Conservation (phyloP, 2,113 vertebrate genomes). For the Oceanites oceanicus region DNA sequence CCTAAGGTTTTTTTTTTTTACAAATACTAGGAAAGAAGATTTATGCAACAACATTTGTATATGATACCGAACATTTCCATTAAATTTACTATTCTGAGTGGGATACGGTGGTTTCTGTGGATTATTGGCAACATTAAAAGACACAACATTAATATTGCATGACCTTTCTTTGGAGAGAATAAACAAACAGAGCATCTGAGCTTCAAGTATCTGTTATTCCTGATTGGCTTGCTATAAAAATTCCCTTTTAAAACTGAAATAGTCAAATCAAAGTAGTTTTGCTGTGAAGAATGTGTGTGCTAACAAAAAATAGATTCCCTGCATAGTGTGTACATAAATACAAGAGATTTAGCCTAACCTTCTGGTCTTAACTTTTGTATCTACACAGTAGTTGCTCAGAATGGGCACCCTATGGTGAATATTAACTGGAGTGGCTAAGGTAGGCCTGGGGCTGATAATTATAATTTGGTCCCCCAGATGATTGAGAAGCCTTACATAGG, state of each 20-base stretch:
- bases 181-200: neutral
- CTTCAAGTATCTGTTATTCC: neutral
- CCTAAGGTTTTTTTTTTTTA: neutral
- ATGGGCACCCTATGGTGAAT: neutral
- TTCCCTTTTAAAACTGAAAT: conserved; percentile 32
- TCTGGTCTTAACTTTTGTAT: conserved; percentile 15
- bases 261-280: conserved; percentile 43
- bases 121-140: conserved; percentile 17
- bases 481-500: neutral
- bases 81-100: neutral
- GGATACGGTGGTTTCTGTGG: neutral
- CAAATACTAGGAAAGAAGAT: neutral
- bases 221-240: conserved; percentile 34
- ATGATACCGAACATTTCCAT: neutral
- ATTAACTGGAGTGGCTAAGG: conserved; percentile 16
- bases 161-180: neutral
- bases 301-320: neutral
- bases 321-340: conserved; percentile 19
- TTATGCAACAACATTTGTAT: neutral
- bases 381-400: neutral
- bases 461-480: neutral
- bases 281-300: neutral
- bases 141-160: conserved; percentile 16
- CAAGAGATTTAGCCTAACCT: conserved; percentile 23
- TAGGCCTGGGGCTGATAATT: conserved; percentile 36